These are phyloP conservation scores for Sipha flava DNA, from an alignment of 1,140 invertebrate genomes.

Conservation along the genomic window DNA sequence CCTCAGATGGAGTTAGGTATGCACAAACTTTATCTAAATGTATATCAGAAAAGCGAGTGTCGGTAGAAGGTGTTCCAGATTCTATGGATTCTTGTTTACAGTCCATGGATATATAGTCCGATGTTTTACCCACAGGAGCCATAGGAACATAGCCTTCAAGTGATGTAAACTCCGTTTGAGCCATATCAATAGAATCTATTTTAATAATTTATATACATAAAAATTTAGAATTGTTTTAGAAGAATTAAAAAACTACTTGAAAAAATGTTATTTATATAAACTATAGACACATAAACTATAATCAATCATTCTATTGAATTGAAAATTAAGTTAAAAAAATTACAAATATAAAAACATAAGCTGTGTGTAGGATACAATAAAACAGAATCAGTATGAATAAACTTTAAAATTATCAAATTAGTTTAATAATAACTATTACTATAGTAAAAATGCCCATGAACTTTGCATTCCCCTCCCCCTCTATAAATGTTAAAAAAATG, in stretches of 20 bases:
- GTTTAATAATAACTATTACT: neutral
- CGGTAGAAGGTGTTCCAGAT: conserved; percentile 60
- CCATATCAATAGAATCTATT: neutral
- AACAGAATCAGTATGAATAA: neutral
- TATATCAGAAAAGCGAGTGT: conserved; percentile 54
- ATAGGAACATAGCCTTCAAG: conserved; percentile 57
- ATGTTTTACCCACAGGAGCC: conserved; percentile 48
- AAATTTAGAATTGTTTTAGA: too few relatives aligned
- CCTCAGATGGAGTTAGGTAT: conserved; percentile 53
- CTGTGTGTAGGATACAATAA: neutral
- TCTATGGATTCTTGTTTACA: conserved; percentile 51
- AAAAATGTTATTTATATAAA: too few relatives aligned
- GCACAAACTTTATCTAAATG: conserved; percentile 58
- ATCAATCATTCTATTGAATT: too few relatives aligned
- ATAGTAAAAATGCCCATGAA: neutral
- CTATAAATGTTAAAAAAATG: neutral
- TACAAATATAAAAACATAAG: too few relatives aligned
- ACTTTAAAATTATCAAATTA: neutral
- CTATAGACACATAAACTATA: too few relatives aligned
- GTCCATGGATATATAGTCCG: conserved; percentile 61
- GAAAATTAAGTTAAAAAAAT: neutral
- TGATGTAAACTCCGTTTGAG: neutral
- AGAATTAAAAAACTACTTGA: too few relatives aligned
- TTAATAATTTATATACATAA: neutral
- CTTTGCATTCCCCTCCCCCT: neutral